These are phyloP conservation scores for Pseudonaja textilis DNA, from an alignment of 2,113 vertebrate genomes.

Conservation along the genomic window DNA sequence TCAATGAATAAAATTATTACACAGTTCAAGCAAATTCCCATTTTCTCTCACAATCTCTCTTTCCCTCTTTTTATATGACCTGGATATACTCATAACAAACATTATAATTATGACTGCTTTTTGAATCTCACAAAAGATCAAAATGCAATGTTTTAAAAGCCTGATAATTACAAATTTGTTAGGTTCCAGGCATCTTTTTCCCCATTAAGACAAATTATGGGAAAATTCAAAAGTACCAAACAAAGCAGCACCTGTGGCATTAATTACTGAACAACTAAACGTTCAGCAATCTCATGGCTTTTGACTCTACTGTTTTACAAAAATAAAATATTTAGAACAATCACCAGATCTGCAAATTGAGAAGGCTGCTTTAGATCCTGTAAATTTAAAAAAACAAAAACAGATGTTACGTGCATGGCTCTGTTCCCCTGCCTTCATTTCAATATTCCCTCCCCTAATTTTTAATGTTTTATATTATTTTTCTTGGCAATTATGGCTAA, in stretches of 20 bases:
- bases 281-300: not conserved
- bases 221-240: not conserved
- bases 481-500: rapidly evolving
- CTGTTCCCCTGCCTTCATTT: not conserved
- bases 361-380: not conserved
- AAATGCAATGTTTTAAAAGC: not conserved
- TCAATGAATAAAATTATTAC: not conserved
- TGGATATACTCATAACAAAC: not conserved
- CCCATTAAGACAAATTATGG: not conserved
- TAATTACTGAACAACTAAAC: not conserved
- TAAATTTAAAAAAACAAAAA: not conserved
- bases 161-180: not conserved
- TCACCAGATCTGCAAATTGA: not conserved
- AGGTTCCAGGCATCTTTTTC: not conserved
- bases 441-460: not conserved
- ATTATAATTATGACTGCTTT: not conserved
- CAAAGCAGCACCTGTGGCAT: not conserved
- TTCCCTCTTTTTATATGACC: not conserved
- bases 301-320: not conserved
- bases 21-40: not conserved
- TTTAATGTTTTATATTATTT: not conserved
- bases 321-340: not conserved
- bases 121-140: not conserved
- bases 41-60: not conserved
- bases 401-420: not conserved